phyloP scores from a whole-genome alignment of 1,140 invertebrate genomes.

The Cyclina sinensis region DNA sequence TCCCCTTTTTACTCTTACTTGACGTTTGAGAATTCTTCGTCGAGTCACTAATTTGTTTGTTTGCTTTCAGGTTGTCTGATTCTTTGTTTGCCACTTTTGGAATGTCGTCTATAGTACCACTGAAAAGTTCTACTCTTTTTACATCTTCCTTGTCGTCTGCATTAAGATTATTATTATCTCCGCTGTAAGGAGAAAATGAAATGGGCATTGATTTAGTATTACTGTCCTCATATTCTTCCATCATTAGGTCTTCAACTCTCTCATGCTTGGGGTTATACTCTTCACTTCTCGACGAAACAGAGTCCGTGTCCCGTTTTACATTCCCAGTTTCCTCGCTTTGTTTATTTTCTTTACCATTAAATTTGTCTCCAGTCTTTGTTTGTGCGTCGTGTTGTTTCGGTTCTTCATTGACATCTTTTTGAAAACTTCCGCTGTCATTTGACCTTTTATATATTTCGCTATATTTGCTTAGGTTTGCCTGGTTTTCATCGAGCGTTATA shows the following conservation, averaged over 20 bases:
- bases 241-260: slow-evolving; percentile 46
- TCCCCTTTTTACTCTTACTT: slow-evolving; percentile 15
- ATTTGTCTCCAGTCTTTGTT: neutral
- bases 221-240: slow-evolving; percentile 40
- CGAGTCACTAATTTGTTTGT: neutral
- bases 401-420: neutral
- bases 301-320: neutral
- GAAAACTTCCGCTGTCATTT: neutral
- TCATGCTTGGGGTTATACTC: neutral
- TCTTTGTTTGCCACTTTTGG: neutral
- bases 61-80: neutral
- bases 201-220: slow-evolving; percentile 24
- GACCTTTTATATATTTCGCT: neutral
- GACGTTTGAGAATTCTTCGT: neutral
- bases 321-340: neutral
- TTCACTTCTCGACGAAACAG: neutral
- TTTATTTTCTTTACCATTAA: neutral
- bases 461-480: neutral
- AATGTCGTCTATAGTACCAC: neutral
- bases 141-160: slow-evolving; percentile 16
- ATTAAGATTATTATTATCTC: slow-evolving; percentile 5
- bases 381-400: neutral
- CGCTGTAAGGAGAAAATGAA: slow-evolving; percentile 1
- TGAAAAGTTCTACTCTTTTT: slow-evolving; percentile 38
- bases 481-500: neutral